Conservation (phyloP, 2,113 vertebrate species). For the Nycticorax nycticorax region DNA sequence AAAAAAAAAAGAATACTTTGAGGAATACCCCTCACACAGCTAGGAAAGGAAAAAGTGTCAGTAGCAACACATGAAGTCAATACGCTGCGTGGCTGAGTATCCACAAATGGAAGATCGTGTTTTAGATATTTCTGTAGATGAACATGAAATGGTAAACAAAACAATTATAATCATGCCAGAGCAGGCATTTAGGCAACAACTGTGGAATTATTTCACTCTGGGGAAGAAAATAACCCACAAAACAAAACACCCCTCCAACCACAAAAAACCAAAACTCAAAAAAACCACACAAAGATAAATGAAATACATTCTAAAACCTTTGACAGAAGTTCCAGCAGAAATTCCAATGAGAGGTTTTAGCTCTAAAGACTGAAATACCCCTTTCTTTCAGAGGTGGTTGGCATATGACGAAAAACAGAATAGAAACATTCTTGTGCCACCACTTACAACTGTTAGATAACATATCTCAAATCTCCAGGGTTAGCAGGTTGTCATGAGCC, state of each 20-base stretch:
- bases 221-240: not conserved
- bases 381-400: slow-evolving; percentile 3
- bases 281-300: not conserved
- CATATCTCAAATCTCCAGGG: not conserved
- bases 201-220: not conserved
- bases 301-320: not conserved
- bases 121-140: not conserved
- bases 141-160: not conserved
- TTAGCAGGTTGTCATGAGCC: slow-evolving; percentile 33
- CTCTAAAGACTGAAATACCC: not conserved
- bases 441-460: slow-evolving; percentile 18
- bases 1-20: not conserved
- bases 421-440: not conserved
- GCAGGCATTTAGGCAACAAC: not conserved
- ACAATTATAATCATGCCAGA: not conserved
- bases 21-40: not conserved
- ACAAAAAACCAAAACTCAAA: not conserved
- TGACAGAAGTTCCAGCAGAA: not conserved
- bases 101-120: not conserved
- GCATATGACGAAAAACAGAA: not conserved
- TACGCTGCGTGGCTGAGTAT: not conserved
- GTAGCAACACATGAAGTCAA: not conserved
- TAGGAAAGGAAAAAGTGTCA: not conserved
- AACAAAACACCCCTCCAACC: too few species aligned
- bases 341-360: not conserved